A percentile compares a stretch with the other conserved stretches of the same genome.
Evolutionary conservation across 2,797 vertebrate species (phyloP).

Genomic region (Ceryle rudis): DNA sequence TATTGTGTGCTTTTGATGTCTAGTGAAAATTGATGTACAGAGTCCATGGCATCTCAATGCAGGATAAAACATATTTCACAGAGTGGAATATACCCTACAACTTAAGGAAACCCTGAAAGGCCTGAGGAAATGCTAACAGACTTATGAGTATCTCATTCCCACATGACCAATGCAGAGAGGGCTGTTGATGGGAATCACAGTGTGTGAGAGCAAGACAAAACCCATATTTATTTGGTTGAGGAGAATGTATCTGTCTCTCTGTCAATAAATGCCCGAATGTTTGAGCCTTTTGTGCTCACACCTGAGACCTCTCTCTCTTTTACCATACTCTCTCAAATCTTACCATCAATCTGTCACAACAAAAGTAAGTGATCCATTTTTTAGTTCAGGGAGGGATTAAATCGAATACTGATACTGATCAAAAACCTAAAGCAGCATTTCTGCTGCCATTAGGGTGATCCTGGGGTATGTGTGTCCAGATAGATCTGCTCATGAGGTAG

Average conservation of each 20-base stretch:
- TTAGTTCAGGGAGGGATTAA: background rate
- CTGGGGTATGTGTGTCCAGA: background rate
- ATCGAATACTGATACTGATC: background rate
- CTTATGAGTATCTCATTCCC: background rate
- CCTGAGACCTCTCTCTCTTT: background rate
- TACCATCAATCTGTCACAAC: slow-evolving; percentile 6
- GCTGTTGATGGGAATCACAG: background rate
- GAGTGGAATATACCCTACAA: background rate
- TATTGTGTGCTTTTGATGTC: background rate
- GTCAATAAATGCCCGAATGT: background rate
- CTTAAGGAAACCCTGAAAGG: background rate
- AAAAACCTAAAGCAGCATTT: background rate
- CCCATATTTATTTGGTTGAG: background rate
- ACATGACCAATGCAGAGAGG: background rate
- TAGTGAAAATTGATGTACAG: background rate
- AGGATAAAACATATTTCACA: background rate
- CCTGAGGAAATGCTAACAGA: background rate
- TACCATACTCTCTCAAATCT: background rate
- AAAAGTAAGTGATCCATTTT: background rate
- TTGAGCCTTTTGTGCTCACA: background rate
- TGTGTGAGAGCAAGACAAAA: background rate
- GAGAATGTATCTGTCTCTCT: background rate
- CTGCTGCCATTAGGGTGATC: background rate
- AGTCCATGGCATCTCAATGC: background rate
- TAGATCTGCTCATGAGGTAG: background rate